Percentiles rank a stretch among this genome's conserved stretches.
These are phyloP conservation scores for Clarias laeviceps DNA, from an alignment of 2,797 vertebrate genomes.

Conservation along the genomic window DNA sequence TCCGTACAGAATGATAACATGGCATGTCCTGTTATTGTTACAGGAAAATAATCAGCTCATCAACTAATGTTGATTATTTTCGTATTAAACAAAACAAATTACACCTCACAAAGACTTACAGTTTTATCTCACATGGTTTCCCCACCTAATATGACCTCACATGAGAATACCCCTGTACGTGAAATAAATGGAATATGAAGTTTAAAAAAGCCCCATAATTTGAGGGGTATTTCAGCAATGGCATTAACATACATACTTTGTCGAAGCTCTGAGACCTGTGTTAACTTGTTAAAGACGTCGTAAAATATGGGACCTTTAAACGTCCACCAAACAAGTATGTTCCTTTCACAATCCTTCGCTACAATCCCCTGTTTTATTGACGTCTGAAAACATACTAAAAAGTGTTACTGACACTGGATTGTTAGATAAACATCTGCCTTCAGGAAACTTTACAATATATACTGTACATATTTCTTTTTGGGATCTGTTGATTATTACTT, in stretches of 20 bases:
- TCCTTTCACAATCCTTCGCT: neutral
- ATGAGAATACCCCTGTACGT: too few species aligned
- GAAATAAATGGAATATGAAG: too few species aligned
- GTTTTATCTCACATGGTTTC: too few species aligned
- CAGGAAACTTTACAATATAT: too few species aligned
- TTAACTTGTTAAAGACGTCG: too few species aligned
- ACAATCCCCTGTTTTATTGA: neutral
- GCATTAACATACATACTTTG: too few species aligned
- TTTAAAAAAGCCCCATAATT: too few species aligned
- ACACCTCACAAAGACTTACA: too few species aligned
- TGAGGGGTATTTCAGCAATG: too few species aligned
- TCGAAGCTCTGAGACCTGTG: too few species aligned
- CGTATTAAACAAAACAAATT: too few species aligned
- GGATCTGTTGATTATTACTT: neutral
- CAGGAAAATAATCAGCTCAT: neutral
- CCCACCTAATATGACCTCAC: too few species aligned
- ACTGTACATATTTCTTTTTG: neutral
- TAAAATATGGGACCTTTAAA: neutral
- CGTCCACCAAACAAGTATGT: neutral
- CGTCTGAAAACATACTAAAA: neutral
- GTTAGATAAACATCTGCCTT: neutral
- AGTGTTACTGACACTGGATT: neutral
- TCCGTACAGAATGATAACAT: neutral
- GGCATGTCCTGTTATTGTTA: neutral
- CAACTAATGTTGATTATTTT: neutral